Base-by-base conservation (phyloP, 2,888 invertebrate genomes). In the Drosophila silvestris region DNA sequence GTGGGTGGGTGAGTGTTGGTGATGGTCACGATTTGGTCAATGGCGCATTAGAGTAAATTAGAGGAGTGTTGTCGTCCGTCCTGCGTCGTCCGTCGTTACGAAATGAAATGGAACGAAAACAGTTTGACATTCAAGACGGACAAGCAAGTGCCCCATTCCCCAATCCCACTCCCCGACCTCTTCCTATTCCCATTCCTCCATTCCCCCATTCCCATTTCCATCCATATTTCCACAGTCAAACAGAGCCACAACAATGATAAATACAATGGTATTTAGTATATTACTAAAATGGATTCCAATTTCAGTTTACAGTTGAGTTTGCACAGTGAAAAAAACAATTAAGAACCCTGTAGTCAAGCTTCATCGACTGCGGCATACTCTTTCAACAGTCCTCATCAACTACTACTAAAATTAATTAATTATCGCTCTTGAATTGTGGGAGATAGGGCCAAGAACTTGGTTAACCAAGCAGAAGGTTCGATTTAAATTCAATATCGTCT, bases 41-140 rank as follows among this genome's bases (percentile, higher is more conserved):
- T 44, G 65, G 52, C 70, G 67, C 77, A 88, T 74, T 88, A 79
- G 57, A 65, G 57, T 66, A 74, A 88, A 82, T 72, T 69, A 70
- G 61, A 79, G 88, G 88, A 79, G 85, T 82, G 83, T 26, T 26
- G 22, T 44, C 26, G 54, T 16, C 28, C 16, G 41, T 16, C 14
- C 6, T 16, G 16, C 19, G 19, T 72, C 82, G 22, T 33, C 19
- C 19, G 52, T 26, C 30, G 53, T 32, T 44, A 61, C 50, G 37
- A 59, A 67, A 65, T 47, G 60, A 47, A 61, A 68, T 47, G 67
- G 12, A 64, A 63, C n/a, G 35, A 51, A 67, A 75, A 61, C 53
- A 35, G 54, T 37, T n/a, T 41, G 22, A 26, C 26, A 35, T 28
- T 57, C 37, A 26, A 39, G 30, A 65, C 54, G 52, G 51, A n/a